Base-by-base conservation (phyloP, 2,888 invertebrate species). In the Eupithecia subumbrata region DNA sequence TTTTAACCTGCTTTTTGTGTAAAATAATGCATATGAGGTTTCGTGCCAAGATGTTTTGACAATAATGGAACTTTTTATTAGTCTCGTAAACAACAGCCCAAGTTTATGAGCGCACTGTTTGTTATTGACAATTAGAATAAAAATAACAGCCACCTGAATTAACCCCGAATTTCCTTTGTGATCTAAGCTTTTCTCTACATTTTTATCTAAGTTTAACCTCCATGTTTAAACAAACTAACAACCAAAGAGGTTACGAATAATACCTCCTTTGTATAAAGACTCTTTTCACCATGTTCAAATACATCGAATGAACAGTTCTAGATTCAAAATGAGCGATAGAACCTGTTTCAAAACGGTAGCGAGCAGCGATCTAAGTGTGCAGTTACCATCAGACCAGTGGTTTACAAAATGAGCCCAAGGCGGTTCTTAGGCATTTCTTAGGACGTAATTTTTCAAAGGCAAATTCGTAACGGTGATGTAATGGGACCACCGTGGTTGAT, bases 401-500 rank as follows among this genome's bases (percentile, higher is more conserved):
- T 89, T 89, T 86, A 84, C 83, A 84, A 86, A 88, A 87, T 86
- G 84, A 86, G 84, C 82, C 34, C 34, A 73, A 81, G 79, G 81
- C 80, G 77, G 82, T 80, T 83, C 81, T 83, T 69, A 75, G 71
- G 69, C 70, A 87, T 87, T 87, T 88, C 77, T 63, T 48, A 74
- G 70, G 73, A 73, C 76, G 75, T 77, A 75, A 80, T 80, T 80
- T 80, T 88, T 87, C 85, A 86, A 89, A 88, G 81, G 86, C 82
- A 82, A 82, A 90, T 90, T 89, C 79, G 88, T 91, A 89, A 90
- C 89, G 90, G 89, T 88, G 78, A 82, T 77, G 84, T 84, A 83
- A 84, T 83, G 83, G 83, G 91, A 89, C 91, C 91, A 90, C 91
- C 90, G 87, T 80, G 83, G 87, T 85, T 80, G 91, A 86, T 84